Percentiles rank a stretch among this genome's conserved stretches.
Evolutionary conservation across 2,888 invertebrate species (phyloP).

Genomic region (Patella depressa): DNA sequence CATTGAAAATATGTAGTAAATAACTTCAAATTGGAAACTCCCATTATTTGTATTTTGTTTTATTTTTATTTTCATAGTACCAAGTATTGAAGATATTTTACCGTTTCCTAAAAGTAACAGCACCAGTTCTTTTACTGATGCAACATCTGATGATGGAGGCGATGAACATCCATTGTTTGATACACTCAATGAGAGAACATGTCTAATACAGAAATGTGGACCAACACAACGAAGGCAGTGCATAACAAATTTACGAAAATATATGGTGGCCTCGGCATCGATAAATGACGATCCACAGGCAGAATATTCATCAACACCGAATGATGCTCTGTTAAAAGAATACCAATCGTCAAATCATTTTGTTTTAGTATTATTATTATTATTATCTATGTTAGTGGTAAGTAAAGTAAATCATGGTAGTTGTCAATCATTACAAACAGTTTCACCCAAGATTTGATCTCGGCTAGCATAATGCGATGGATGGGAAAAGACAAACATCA

Average conservation of each 20-base stretch:
- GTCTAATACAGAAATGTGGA: constrained; percentile 51
- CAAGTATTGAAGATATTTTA: constrained; percentile 59
- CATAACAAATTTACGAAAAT: constrained; percentile 50
- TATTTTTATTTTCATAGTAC: constrained; percentile 2
- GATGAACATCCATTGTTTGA: constrained; percentile 16
- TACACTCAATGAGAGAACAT: constrained; percentile 43
- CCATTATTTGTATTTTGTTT: not conserved
- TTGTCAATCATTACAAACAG: too few relatives aligned
- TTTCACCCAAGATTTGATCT: not conserved
- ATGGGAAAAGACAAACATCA: too few relatives aligned
- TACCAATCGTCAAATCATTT: constrained; percentile 78
- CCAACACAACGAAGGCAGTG: constrained; percentile 54
- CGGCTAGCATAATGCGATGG: not conserved
- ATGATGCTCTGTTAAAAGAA: constrained; percentile 45
- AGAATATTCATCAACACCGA: constrained; percentile 20
- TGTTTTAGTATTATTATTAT: constrained; percentile 83
- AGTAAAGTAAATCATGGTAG: constrained; percentile 68
- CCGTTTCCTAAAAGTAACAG: constrained; percentile 36
- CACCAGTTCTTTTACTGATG: not conserved
- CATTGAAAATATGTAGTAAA: too few relatives aligned
- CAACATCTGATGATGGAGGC: not conserved
- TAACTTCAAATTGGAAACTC: too few relatives aligned
- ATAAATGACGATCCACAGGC: constrained; percentile 29
- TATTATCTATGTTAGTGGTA: constrained; percentile 91
- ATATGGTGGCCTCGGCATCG: constrained; percentile 37